A percentile compares a stretch with the other conserved stretches of the same genome.
Evolutionary conservation across 2,113 vertebrate genomes (phyloP).

Genomic region (Panthera tigris): DNA sequence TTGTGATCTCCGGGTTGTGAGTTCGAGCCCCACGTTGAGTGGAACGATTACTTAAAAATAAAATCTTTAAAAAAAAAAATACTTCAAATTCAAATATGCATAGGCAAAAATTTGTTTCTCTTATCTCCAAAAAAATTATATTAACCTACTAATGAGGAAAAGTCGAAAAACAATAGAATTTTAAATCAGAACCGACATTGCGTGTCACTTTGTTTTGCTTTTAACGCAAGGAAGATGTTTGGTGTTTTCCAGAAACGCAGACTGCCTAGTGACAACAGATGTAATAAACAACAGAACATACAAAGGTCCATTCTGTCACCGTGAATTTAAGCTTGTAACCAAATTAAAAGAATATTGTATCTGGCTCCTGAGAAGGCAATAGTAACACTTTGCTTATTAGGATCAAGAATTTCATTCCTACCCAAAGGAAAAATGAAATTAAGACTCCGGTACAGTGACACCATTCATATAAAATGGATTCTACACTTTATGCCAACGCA

Average conservation of each 20-base stretch:
- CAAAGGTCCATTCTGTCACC: slow-evolving; percentile 59
- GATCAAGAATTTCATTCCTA: slow-evolving; percentile 34
- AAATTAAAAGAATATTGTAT: slow-evolving; percentile 57
- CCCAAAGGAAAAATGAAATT: slow-evolving; percentile 59
- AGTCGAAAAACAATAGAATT: slow-evolving; percentile 45
- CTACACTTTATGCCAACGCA: background rate
- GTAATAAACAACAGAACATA: slow-evolving; percentile 57
- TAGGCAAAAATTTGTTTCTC: slow-evolving; percentile 46
- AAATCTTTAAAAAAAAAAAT: background rate
- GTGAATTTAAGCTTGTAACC: slow-evolving; percentile 53
- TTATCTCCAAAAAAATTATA: slow-evolving; percentile 24
- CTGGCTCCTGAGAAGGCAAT: slow-evolving; percentile 37
- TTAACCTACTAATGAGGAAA: slow-evolving; percentile 59
- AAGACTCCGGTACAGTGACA: slow-evolving; percentile 36
- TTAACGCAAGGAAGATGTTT: slow-evolving; percentile 58
- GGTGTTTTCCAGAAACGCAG: slow-evolving; percentile 55
- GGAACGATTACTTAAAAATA: background rate
- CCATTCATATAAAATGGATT: slow-evolving; percentile 12
- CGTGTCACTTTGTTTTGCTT: slow-evolving; percentile 37
- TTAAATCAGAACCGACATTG: slow-evolving; percentile 54
- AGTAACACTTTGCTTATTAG: background rate
- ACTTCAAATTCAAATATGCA: background rate
- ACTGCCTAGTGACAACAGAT: slow-evolving; percentile 51
- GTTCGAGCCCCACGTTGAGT: background rate
- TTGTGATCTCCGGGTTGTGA: background rate